Evolutionary conservation across 2,888 invertebrate genomes (phyloP).

Genomic region (Drosophila kuntzei): DNA sequence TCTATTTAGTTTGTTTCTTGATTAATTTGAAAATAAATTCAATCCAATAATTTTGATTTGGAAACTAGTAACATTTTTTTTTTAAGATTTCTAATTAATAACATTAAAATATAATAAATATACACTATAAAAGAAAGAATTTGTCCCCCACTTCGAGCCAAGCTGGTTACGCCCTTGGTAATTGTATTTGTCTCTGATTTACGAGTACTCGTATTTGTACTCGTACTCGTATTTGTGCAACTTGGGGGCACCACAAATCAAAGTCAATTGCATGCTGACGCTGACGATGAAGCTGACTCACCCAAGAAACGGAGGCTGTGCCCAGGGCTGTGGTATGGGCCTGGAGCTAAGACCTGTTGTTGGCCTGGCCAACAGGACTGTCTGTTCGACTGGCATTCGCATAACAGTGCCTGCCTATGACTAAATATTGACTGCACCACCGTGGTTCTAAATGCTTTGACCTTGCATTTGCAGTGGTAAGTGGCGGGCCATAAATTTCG

Average conservation of each 20-base stretch:
- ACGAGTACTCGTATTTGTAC: slow-evolving; percentile 12
- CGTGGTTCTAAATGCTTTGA: slow-evolving; percentile 66
- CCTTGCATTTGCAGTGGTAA: slow-evolving; percentile 72
- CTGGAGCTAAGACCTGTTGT: slow-evolving; percentile 38
- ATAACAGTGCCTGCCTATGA: neutral
- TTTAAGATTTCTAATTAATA: too few species aligned
- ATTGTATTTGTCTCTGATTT: slow-evolving; percentile 69
- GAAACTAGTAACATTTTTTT: too few species aligned
- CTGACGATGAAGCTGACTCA: slow-evolving; percentile 58
- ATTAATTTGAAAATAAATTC: too few species aligned
- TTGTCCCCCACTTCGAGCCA: slow-evolving; percentile 22
- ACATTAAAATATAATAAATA: too few species aligned
- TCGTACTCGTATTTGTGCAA: slow-evolving; percentile 33
- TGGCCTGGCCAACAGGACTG: slow-evolving; percentile 43
- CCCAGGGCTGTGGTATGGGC: slow-evolving; percentile 15
- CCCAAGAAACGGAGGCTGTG: slow-evolving; percentile 17
- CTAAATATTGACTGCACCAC: too few species aligned
- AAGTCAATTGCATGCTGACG: slow-evolving; percentile 57
- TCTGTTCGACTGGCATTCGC: neutral
- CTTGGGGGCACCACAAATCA: slow-evolving; percentile 70
- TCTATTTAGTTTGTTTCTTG: too few species aligned
- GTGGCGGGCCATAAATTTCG: slow-evolving; percentile 74
- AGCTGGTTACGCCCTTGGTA: slow-evolving; percentile 66
- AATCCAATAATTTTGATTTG: too few species aligned
- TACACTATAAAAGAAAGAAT: too few species aligned